Percentiles rank a stretch among this genome's conserved stretches.
Conservation (phyloP, 1,140 invertebrate genomes). For the Anoplophora glabripennis region DNA sequence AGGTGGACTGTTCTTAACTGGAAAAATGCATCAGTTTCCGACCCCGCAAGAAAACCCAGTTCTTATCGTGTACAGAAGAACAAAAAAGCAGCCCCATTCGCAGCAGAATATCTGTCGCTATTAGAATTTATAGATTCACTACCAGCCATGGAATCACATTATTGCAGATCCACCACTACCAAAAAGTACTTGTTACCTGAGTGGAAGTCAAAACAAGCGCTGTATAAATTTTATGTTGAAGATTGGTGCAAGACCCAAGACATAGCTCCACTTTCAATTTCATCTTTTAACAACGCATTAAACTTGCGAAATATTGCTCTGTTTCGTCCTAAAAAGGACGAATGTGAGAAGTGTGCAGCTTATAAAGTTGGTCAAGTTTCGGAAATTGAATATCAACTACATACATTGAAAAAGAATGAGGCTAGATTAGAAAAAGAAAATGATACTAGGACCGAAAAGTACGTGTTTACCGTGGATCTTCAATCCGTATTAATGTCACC, state of each 20-base stretch:
- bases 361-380: conserved; percentile 3
- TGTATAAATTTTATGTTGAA: no score
- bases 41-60: conserved; percentile 4
- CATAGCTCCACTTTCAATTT: no score
- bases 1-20: conserved; percentile 7
- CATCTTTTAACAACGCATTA: no score
- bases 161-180: conserved; percentile 4
- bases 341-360: conserved; percentile 13
- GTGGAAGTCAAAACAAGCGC: conserved; percentile 4
- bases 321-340: conserved; percentile 19
- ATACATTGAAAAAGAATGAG: conserved; percentile 18
- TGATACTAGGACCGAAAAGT: conserved; percentile 22
- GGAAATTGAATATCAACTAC: background rate
- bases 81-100: no score
- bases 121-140: no score
- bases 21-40: conserved; percentile 1
- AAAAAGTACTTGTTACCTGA: conserved; percentile 5
- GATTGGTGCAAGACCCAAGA: no score
- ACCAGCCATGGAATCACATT: background rate
- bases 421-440: conserved; percentile 29
- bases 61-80: background rate
- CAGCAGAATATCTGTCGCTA: no score
- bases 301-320: no score
- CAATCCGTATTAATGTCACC: conserved; percentile 35
- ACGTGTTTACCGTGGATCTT: conserved; percentile 36